phyloP scores from a whole-genome alignment of 2,797 vertebrate genomes.

The Microctenopoma steveboyesi region DNA sequence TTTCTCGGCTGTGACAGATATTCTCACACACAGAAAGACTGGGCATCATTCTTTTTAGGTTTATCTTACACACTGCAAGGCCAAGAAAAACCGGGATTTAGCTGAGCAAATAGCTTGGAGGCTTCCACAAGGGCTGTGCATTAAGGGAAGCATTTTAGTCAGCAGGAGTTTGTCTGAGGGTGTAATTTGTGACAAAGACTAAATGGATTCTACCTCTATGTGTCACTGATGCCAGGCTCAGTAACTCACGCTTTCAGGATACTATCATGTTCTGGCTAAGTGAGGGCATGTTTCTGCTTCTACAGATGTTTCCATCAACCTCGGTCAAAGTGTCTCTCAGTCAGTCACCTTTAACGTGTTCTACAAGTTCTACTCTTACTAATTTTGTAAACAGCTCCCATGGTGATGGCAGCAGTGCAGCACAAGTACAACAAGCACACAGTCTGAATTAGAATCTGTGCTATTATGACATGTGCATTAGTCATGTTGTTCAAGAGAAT shows the following conservation, averaged over 20 bases:
- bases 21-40: not conserved
- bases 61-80: not conserved
- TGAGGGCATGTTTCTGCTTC: not conserved
- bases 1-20: not conserved
- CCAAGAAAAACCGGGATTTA: no score
- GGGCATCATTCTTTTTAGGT: not conserved
- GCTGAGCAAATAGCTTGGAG: no score
- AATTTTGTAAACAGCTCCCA: not conserved
- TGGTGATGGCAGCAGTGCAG: not conserved
- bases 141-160: no score
- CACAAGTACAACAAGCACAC: slow-evolving; percentile 8
- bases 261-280: not conserved
- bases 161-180: not conserved
- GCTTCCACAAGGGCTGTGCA: no score
- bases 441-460: slow-evolving; percentile 4
- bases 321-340: not conserved
- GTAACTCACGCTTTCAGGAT: not conserved
- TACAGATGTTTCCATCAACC: slow-evolving; percentile 11
- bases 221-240: not conserved
- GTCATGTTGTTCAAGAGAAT: slow-evolving; percentile 35
- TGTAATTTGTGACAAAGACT: not conserved
- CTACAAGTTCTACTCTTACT: no score
- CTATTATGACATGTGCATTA: slow-evolving; percentile 38
- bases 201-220: not conserved
- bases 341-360: no score